Evolutionary conservation across 1,140 invertebrate species (phyloP).

Genomic region (Lethrus apterus): DNA sequence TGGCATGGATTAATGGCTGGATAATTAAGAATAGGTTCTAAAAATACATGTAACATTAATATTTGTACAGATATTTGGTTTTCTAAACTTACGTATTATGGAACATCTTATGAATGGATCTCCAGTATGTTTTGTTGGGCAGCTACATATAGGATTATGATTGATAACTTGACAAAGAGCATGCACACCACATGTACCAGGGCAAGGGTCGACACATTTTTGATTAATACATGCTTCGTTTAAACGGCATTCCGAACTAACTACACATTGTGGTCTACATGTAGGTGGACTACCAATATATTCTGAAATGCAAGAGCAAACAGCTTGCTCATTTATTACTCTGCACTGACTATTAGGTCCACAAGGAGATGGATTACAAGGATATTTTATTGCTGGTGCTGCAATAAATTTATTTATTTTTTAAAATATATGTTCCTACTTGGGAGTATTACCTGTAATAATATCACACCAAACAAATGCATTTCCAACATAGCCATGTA

Average conservation of each 20-base stretch:
- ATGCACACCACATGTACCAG: constrained; percentile 52
- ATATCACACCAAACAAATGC: constrained; percentile 54
- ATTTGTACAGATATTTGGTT: no score
- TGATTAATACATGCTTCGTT: constrained; percentile 54
- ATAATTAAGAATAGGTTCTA: no score
- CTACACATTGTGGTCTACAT: constrained; percentile 56
- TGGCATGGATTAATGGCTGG: constrained; percentile 47
- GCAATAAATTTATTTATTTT: background rate
- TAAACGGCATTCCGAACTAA: constrained; percentile 52
- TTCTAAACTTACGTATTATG: constrained; percentile 43
- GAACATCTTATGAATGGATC: constrained; percentile 51
- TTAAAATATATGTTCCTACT: background rate
- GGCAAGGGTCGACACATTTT: constrained; percentile 59
- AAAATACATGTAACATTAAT: no score
- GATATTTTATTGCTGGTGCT: constrained; percentile 38
- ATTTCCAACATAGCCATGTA: constrained; percentile 52
- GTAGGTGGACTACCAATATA: constrained; percentile 53
- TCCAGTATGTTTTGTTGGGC: constrained; percentile 45
- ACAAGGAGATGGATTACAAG: constrained; percentile 58
- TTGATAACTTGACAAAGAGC: constrained; percentile 56
- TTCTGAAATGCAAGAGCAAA: constrained; percentile 53
- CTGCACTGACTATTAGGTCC: constrained; percentile 59
- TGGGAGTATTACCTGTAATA: constrained; percentile 44
- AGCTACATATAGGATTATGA: constrained; percentile 54
- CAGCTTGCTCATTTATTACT: constrained; percentile 47